Base-by-base conservation (phyloP, 2,888 invertebrate species). In the Tineola bisselliella region DNA sequence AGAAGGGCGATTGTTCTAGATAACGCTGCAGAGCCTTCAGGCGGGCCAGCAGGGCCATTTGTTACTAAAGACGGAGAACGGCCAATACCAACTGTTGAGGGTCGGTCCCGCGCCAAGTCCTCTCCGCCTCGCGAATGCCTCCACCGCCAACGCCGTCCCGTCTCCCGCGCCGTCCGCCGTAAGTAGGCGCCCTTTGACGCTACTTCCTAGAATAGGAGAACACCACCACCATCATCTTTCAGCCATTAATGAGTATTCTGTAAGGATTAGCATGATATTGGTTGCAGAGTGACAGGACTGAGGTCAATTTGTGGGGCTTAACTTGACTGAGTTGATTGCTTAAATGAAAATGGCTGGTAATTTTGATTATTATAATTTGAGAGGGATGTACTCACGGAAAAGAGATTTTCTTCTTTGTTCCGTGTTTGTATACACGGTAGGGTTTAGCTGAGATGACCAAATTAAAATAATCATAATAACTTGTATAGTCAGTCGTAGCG, bases 51-150 rank as follows among this genome's bases (percentile, higher is more conserved):
- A 94, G 83, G 94, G 96, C 79, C 90, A 90, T 83, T 90, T 98
- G 80, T 90, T 98, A 77, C 90, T 98, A 81, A 97, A 97, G 90
- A 98, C 97, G 76, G 98, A 98, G 88, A 97, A 95, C 89, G 98
- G 98, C 75, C 96, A 96, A 83, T 95, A 94, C 86, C 97, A 98
- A 84, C 89, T 98, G 79, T 89, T 98, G 76, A 91, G 96, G 79
- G 94, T 96, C 71, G 94, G 94, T 67, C 94, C 94, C 68, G 92
- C 94, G 65, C 91, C 94, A 63, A 81, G 90, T 63, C 88, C 90
- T 68, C n/a, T 38, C 11, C 10, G 38, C 10, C 38, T 38, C 38
- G 38, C 38, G 11, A 38, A 38, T 95, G 77, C 91, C 95, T 83
- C 94, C 95, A 87, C 92, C 95, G 74, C 92, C 95, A 88, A 89